A percentile compares a stretch with the other conserved stretches of the same genome.
These are phyloP conservation scores for Formicarius rufipectus DNA, from an alignment of 2,113 vertebrate species.

Conservation along the genomic window DNA sequence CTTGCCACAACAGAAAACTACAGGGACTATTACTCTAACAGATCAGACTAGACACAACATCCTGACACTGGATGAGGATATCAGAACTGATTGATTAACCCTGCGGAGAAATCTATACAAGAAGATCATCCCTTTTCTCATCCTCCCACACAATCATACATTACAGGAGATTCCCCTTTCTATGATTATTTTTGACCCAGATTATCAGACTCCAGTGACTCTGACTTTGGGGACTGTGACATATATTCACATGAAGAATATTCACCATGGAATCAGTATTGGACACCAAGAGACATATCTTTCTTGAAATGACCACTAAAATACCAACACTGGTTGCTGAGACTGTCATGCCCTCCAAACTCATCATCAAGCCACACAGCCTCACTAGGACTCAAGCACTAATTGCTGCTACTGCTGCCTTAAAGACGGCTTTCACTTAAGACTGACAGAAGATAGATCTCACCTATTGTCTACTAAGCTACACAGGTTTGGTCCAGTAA, in stretches of 20 bases:
- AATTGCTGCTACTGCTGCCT: neutral
- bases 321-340: neutral
- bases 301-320: neutral
- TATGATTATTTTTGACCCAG: neutral
- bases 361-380: neutral
- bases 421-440: neutral
- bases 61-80: neutral
- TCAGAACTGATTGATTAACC: neutral
- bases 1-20: neutral
- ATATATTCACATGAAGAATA: neutral
- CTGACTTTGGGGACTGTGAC: neutral
- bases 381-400: neutral
- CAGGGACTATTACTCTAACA: neutral
- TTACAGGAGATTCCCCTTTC: neutral
- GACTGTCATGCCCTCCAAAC: neutral
- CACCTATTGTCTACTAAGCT: neutral
- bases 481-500: neutral
- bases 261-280: neutral
- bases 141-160: neutral
- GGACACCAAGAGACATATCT: accelerated
- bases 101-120: neutral
- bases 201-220: neutral
- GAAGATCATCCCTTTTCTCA: neutral
- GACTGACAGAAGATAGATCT: neutral
- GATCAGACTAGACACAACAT: neutral